A percentile compares a stretch with the other conserved stretches of the same genome.
Conservation (phyloP, 2,113 vertebrate genomes). For the Labeo rohita region DNA sequence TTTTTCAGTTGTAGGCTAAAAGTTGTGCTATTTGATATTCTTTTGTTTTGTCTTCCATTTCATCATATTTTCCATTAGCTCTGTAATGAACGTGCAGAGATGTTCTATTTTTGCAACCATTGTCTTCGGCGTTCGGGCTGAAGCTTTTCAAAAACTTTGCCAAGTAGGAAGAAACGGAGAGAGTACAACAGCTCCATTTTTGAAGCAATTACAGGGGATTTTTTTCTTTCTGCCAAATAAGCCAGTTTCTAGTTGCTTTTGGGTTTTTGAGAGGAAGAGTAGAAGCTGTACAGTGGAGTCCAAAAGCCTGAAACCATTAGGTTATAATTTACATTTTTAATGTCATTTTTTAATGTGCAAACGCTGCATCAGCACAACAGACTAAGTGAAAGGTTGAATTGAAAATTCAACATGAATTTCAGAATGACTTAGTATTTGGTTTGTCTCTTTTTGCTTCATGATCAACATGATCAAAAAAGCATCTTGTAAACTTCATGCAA, state of each 20-base stretch:
- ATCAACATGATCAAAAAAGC: not conserved
- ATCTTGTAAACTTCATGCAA: not conserved
- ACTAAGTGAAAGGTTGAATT: not conserved
- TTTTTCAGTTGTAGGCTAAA: slow-evolving; percentile 71
- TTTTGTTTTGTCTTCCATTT: slow-evolving; percentile 66
- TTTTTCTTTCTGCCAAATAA: slow-evolving; percentile 12
- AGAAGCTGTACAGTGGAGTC: not conserved
- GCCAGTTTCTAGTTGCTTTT: slow-evolving; percentile 6
- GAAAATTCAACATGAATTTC: not conserved
- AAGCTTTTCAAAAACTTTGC: slow-evolving; percentile 37
- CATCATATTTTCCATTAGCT: slow-evolving; percentile 57
- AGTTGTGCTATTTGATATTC: slow-evolving; percentile 66
- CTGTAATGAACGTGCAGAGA: slow-evolving; percentile 71
- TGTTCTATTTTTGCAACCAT: slow-evolving; percentile 61
- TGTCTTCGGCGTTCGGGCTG: slow-evolving; percentile 46
- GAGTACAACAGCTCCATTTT: slow-evolving; percentile 14
- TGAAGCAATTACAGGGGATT: slow-evolving; percentile 12
- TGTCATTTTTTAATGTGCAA: not conserved
- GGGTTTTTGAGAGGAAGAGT: not conserved
- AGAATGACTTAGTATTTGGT: not conserved
- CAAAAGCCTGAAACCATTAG: not conserved
- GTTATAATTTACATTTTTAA: not conserved
- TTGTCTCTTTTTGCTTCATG: not conserved
- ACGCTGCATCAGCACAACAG: not conserved
- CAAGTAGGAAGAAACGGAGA: slow-evolving; percentile 5